Conservation (phyloP, 2,797 vertebrate genomes). For the Channallabes apus region DNA sequence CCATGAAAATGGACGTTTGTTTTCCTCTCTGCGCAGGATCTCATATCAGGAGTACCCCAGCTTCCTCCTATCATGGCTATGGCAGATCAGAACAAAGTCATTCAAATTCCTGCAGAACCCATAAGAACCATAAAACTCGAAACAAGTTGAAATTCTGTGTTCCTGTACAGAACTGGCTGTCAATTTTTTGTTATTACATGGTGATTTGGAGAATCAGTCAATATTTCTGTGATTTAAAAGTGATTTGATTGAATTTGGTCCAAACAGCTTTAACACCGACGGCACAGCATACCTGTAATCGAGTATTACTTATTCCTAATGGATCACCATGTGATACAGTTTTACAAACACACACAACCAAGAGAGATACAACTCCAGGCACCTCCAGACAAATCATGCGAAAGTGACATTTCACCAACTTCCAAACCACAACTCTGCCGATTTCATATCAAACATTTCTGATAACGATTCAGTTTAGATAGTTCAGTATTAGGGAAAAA, state of each 20-base stretch:
- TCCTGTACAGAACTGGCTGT: conserved; percentile 1
- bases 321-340: conserved; percentile 26
- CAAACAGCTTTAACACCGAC: conserved; percentile 11
- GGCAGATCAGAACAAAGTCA: conserved; percentile 58
- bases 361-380: conserved; percentile 23
- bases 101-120: conserved; percentile 30
- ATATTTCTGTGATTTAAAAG: conserved; percentile 11
- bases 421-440: conserved; percentile 44
- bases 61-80: conserved; percentile 71
- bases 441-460: conserved; percentile 43
- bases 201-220: conserved; percentile 3
- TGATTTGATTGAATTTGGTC: conserved; percentile 37
- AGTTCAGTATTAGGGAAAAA: conserved; percentile 65
- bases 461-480: conserved; percentile 60
- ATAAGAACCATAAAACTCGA: conserved; percentile 3
- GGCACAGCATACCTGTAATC: conserved; percentile 26
- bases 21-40: not conserved
- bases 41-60: conserved; percentile 62
- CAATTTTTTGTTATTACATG: conserved; percentile 7
- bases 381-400: conserved; percentile 19
- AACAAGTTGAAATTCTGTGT: conserved; percentile 11
- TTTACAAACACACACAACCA: conserved; percentile 20
- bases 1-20: conserved; percentile 29
- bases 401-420: conserved; percentile 29
- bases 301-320: conserved; percentile 29